Evolutionary conservation across 2,113 vertebrate genomes (phyloP).

Genomic region (Marcusenius ussheri): DNA sequence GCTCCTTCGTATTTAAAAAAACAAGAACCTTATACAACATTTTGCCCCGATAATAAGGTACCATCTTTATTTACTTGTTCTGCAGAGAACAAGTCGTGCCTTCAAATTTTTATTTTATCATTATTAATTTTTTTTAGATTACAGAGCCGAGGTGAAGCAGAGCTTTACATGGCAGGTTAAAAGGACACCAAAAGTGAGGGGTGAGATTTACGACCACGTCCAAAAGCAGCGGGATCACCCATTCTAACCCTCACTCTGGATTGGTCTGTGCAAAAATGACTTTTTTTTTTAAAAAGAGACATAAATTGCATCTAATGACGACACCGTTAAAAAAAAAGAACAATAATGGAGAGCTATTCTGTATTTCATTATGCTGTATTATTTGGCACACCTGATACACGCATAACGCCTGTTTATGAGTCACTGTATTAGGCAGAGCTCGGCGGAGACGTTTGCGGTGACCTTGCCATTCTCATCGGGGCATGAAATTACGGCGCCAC

Average conservation of each 20-base stretch:
- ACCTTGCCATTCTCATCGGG: conserved; percentile 99
- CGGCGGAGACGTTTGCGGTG: conserved; percentile 98
- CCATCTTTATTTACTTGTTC: conserved; percentile 51
- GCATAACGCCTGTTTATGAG: conserved; percentile 97
- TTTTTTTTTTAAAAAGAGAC: conserved; percentile 76
- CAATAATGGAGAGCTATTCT: conserved; percentile 99
- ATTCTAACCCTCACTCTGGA: conserved; percentile 88
- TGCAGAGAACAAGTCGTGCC: conserved; percentile 54
- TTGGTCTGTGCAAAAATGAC: conserved; percentile 94
- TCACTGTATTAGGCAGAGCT: conserved; percentile 98
- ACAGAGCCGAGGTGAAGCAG: conserved; percentile 51
- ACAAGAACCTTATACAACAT: conserved; percentile 12
- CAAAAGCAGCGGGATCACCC: conserved; percentile 95
- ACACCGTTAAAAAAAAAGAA: conserved; percentile 96
- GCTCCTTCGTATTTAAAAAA: not conserved
- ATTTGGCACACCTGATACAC: conserved; percentile 99
- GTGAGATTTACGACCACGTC: conserved; percentile 59
- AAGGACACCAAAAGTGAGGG: conserved; percentile 51
- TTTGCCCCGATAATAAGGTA: conserved; percentile 30
- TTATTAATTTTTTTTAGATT: not conserved
- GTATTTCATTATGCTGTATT: conserved; percentile 99
- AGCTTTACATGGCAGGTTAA: conserved; percentile 65
- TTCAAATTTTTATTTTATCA: conserved; percentile 53
- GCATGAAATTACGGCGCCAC: conserved; percentile 99
- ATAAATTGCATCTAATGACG: conserved; percentile 99